Base-by-base conservation (phyloP, 2,113 vertebrate genomes). In the Pao palembangensis region DNA sequence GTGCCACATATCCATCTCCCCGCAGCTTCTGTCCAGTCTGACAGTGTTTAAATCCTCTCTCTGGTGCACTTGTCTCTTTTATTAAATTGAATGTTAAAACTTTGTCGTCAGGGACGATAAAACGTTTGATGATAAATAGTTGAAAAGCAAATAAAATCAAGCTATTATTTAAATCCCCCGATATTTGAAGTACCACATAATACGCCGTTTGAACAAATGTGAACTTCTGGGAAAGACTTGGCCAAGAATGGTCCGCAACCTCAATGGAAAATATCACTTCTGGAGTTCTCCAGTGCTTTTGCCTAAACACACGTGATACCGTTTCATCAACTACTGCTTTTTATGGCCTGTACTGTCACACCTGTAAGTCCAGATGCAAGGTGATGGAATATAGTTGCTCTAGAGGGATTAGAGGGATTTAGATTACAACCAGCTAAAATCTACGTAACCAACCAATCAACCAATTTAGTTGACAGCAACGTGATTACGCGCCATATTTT, bases 1-100 rank as follows among this genome's bases (percentile, higher is more conserved):
- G 84, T 73, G 69, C 72, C 72, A 82, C 82, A 84, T 76, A 88
- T 88, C 84, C 81, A 85, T 85, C 83, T 87, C 75, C 61, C 51
- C 69, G 68, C 81, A 80, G 76, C 61, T 47, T 31, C 34, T 63
- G 58, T 50, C 25, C 59, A 61, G 62, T 57, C 64, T 81, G 78
- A 78, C 83, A 67, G 51, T 56, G 66, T 53, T 46, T 65, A 67
- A 50, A 55, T 64, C 41, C 50, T 50, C 61, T 44, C 50, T 20
- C 54, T 51, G 15, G 18, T 65, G 62, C 51, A 62, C 44, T 58
- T 21, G 55, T 49, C 19, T 7, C 18, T 58, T 64, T 58, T 23
- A 58, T 70, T 76, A 54, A 68, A 74, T 68, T 59, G 15, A 44
- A 43, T 34, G 8, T 16, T 23, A n/a, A 55, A 44, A 61, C 49